phyloP scores from a whole-genome alignment of 1,140 invertebrate genomes.

The Pemphigus obesinymphae region DNA sequence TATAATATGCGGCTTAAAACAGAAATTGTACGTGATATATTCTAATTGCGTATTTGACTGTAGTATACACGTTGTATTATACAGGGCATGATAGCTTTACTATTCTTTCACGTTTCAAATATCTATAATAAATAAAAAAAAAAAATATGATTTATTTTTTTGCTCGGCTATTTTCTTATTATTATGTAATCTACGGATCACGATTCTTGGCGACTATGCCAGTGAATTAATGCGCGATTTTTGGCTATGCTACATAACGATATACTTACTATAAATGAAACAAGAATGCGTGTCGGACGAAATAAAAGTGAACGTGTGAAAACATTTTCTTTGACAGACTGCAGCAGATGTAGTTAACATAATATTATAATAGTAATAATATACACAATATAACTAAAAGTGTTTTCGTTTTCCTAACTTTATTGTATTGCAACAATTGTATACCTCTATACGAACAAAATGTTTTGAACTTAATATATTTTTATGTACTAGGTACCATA shows the following conservation, averaged over 20 bases:
- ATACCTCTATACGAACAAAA: neutral
- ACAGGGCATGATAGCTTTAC: too few relatives aligned
- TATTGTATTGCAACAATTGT: neutral
- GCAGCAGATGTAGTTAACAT: neutral
- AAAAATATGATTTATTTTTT: constrained; percentile 8
- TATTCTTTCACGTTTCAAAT: constrained; percentile 4
- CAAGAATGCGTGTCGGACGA: neutral
- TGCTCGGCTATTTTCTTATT: neutral
- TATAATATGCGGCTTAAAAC: neutral
- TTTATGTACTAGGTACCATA: too few relatives aligned
- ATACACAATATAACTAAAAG: neutral
- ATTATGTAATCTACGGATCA: constrained; percentile 19
- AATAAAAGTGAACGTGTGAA: constrained; percentile 23
- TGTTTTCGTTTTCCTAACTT: neutral
- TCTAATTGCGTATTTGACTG: neutral
- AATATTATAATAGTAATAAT: neutral
- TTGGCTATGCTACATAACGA: neutral
- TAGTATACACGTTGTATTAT: neutral
- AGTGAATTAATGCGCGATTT: constrained; percentile 6
- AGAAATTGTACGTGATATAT: neutral
- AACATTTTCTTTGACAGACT: neutral
- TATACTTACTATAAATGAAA: neutral
- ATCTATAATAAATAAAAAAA: neutral
- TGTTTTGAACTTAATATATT: too few relatives aligned
- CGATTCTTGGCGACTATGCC: constrained; percentile 25